Evolutionary conservation across 2,888 invertebrate genomes (phyloP).

Genomic region (Drosophila affinis): DNA sequence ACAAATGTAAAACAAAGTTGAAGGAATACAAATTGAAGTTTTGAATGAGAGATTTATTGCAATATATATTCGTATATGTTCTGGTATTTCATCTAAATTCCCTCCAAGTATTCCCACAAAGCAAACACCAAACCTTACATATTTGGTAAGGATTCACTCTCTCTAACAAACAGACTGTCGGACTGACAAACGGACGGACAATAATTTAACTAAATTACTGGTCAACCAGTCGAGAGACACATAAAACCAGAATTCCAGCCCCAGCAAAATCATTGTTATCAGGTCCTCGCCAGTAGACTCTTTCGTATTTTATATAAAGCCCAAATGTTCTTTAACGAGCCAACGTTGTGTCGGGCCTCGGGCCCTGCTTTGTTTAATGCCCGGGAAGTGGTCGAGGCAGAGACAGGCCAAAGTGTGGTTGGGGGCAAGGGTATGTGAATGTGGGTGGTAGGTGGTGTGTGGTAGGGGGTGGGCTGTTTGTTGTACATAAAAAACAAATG

Average conservation of each 20-base stretch:
- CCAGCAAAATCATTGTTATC: constrained; percentile 57
- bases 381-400: not conserved
- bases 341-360: constrained; percentile 29
- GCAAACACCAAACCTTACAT: not conserved
- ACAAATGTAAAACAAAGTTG: constrained; percentile 43
- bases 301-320: constrained; percentile 29
- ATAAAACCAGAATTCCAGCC: constrained; percentile 44
- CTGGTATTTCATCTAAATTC: not conserved
- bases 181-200: constrained; percentile 5
- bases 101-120: not conserved
- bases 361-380: constrained; percentile 11
- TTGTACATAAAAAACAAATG: constrained; percentile 52
- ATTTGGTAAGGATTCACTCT: not conserved
- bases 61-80: constrained; percentile 4
- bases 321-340: constrained; percentile 35
- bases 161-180: not conserved
- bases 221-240: constrained; percentile 22
- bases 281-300: constrained; percentile 36
- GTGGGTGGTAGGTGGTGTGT: not conserved
- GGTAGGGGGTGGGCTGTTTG: no score
- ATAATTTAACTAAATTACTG: constrained; percentile 60
- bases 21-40: constrained; percentile 40
- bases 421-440: not conserved
- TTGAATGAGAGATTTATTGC: constrained; percentile 30
- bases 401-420: not conserved